Percentiles rank a stretch among this genome's conserved stretches.
Evolutionary conservation across 2,113 vertebrate species (phyloP).

Genomic region (Indicator indicator): DNA sequence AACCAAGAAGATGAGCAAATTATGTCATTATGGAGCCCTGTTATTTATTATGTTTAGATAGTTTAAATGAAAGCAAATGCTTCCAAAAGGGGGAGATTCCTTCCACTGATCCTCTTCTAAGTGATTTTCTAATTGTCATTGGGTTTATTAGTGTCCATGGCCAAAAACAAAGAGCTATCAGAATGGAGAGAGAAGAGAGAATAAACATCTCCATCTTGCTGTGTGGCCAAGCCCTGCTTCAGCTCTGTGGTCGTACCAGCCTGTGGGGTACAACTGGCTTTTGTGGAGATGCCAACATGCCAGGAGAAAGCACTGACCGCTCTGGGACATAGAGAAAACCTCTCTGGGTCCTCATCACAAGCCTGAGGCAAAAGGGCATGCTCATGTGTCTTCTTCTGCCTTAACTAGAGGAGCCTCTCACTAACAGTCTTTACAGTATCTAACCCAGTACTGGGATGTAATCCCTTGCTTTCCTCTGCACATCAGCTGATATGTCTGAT

Average conservation of each 20-base stretch:
- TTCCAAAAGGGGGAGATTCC: not conserved
- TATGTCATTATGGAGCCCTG: not conserved
- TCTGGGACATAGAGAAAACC: not conserved
- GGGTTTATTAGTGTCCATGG: not conserved
- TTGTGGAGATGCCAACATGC: not conserved
- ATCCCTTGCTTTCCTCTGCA: not conserved
- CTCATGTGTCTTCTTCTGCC: not conserved
- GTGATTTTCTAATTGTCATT: not conserved
- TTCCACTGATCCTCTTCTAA: not conserved
- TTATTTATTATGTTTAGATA: constrained; percentile 19
- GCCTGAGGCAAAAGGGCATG: not conserved
- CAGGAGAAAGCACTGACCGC: not conserved
- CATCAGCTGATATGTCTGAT: not conserved
- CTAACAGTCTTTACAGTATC: not conserved
- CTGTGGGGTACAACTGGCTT: not conserved
- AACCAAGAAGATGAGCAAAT: constrained; percentile 21
- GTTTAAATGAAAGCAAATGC: constrained; percentile 11
- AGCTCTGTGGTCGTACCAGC: not conserved
- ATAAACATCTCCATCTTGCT: not conserved
- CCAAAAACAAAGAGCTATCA: not conserved
- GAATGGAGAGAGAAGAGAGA: not conserved
- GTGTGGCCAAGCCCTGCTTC: not conserved
- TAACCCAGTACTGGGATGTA: not conserved
- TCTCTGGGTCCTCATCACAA: not conserved
- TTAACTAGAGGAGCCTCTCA: not conserved